phyloP scores from a whole-genome alignment of 2,888 invertebrate species.

The Meganola albula region DNA sequence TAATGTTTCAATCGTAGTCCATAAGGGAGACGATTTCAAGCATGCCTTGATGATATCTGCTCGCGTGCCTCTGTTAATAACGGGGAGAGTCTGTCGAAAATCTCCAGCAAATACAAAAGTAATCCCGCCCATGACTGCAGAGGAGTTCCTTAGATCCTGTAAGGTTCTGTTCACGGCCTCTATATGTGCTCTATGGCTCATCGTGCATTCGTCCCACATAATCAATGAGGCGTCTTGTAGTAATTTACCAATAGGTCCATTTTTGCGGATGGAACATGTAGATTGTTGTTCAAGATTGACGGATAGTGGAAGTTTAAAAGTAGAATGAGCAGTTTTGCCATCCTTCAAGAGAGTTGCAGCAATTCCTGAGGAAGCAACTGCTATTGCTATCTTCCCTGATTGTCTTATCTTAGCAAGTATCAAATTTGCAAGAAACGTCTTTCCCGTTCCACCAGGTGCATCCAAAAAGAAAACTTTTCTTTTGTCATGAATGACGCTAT shows the following conservation, averaged over 20 bases:
- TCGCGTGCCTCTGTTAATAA: conserved; percentile 28
- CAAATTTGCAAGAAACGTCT: conserved; percentile 17
- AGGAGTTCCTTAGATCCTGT: conserved; percentile 1
- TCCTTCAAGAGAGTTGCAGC: conserved; percentile 13
- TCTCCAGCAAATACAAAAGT: conserved; percentile 30
- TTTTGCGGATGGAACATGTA: neutral
- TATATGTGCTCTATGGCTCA: neutral
- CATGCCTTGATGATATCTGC: conserved; percentile 31
- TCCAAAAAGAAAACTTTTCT: conserved; percentile 13
- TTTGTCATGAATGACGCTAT: conserved; percentile 11
- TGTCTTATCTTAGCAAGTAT: conserved; percentile 5
- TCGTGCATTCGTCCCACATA: conserved; percentile 1
- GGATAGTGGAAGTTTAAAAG: conserved; percentile 19
- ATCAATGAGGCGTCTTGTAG: neutral
- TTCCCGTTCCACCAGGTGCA: conserved; percentile 16
- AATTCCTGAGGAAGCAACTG: conserved; percentile 16
- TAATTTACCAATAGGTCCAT: neutral
- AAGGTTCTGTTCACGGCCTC: neutral
- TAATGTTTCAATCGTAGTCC: conserved; percentile 26
- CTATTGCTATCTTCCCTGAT: conserved; percentile 6
- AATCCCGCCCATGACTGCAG: conserved; percentile 16
- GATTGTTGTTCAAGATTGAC: conserved; percentile 1
- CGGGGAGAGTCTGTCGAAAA: conserved; percentile 32
- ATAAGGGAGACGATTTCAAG: conserved; percentile 28
- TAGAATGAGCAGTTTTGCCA: conserved; percentile 19